Percentiles rank a stretch among this genome's conserved stretches.
Evolutionary conservation across 1,140 invertebrate species (phyloP).

Genomic region (Condylostylus longicornis): DNA sequence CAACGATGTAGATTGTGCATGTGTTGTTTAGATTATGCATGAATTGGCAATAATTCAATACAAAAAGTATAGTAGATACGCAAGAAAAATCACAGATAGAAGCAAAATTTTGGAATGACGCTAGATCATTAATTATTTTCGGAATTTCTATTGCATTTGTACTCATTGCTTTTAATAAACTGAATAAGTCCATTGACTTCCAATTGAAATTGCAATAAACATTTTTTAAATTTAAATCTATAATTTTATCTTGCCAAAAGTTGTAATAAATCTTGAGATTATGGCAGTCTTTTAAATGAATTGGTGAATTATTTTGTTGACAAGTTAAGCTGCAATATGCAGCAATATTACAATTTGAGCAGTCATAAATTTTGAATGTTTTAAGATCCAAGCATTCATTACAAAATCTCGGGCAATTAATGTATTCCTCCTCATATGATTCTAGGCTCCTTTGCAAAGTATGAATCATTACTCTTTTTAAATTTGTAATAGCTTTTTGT

Average conservation of each 20-base stretch:
- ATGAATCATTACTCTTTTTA: slow-evolving; percentile 12
- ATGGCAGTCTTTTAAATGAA: slow-evolving; percentile 10
- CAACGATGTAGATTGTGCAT: slow-evolving; percentile 14
- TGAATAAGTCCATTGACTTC: no score
- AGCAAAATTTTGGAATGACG: slow-evolving; percentile 11
- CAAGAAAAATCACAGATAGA: slow-evolving; percentile 17
- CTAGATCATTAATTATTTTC: slow-evolving; percentile 5
- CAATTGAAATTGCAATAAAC: no score
- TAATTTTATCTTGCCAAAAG: slow-evolving; percentile 7
- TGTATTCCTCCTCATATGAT: slow-evolving; percentile 12
- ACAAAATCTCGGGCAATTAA: slow-evolving; percentile 14
- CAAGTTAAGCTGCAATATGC: slow-evolving; percentile 15
- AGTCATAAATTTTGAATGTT: slow-evolving; percentile 3
- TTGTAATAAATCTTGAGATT: slow-evolving; percentile 11
- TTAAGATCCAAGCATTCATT: slow-evolving; percentile 11
- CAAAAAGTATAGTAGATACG: slow-evolving; percentile 13
- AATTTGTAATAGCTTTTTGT: slow-evolving; percentile 4
- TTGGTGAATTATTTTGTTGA: slow-evolving; percentile 1
- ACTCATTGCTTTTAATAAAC: no score
- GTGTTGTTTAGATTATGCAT: neutral
- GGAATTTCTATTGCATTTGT: no score
- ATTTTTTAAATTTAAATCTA: slow-evolving; percentile 1
- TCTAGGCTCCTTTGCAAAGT: slow-evolving; percentile 8
- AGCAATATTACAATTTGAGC: slow-evolving; percentile 10
- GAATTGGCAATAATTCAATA: slow-evolving; percentile 4